A percentile compares a stretch with the other conserved stretches of the same genome.
Evolutionary conservation across 2,888 invertebrate genomes (phyloP).

Genomic region (Mechanitis mazaeus): DNA sequence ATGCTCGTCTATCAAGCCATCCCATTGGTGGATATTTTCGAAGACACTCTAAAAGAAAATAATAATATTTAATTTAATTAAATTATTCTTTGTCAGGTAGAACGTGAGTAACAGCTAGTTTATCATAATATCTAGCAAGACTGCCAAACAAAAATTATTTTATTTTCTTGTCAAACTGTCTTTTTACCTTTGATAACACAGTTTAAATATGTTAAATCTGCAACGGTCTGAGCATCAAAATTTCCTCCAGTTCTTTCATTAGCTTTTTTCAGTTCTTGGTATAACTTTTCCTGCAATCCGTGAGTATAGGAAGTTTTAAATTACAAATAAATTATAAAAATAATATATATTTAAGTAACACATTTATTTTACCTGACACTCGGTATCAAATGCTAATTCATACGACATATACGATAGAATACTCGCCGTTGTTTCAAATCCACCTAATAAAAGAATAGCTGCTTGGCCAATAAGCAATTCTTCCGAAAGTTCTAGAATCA

Average conservation of each 20-base stretch:
- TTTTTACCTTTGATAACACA: slow-evolving; percentile 44
- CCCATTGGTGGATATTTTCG: slow-evolving; percentile 35
- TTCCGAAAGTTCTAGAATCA: slow-evolving; percentile 40
- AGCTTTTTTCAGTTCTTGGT: slow-evolving; percentile 40
- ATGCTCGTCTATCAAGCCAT: slow-evolving; percentile 34
- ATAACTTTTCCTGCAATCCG: slow-evolving; percentile 38
- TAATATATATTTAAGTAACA: too few species aligned
- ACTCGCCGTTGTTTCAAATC: slow-evolving; percentile 50
- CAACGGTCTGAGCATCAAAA: slow-evolving; percentile 31
- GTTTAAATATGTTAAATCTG: slow-evolving; percentile 40
- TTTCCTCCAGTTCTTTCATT: slow-evolving; percentile 33
- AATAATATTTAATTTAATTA: background rate
- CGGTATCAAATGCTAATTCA: slow-evolving; percentile 45
- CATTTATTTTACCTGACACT: slow-evolving; percentile 42
- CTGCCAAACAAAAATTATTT: too few species aligned
- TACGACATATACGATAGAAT: slow-evolving; percentile 35
- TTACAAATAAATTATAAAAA: too few species aligned
- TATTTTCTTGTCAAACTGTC: background rate
- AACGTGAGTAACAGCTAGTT: too few species aligned
- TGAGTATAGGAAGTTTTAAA: too few species aligned
- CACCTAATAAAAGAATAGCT: slow-evolving; percentile 50
- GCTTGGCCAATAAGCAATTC: slow-evolving; percentile 53
- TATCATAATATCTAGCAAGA: too few species aligned
- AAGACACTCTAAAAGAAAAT: slow-evolving; percentile 30
- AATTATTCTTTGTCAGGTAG: too few species aligned